Percentiles rank a stretch among this genome's conserved stretches.
Conservation (phyloP, 2,113 vertebrate genomes). For the Pagrus major region DNA sequence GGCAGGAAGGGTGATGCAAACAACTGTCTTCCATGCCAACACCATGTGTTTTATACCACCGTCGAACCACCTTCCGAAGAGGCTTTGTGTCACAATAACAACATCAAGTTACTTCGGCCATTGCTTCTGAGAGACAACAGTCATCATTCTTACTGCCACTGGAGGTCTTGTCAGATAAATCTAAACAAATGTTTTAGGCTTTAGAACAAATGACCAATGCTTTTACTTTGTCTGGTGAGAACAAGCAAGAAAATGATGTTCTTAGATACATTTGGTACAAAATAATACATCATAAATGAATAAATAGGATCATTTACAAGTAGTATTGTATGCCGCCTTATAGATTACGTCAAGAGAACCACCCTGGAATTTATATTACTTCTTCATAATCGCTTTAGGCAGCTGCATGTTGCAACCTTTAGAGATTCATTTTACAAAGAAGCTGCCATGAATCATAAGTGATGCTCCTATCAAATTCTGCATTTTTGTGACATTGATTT, state of each 20-base stretch:
- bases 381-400: not conserved
- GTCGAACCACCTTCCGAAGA: too few species aligned
- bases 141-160: too few species aligned
- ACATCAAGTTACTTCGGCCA: not conserved
- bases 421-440: not conserved
- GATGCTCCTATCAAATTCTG: not conserved
- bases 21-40: not conserved
- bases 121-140: not conserved
- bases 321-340: not conserved
- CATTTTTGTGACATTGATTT: not conserved
- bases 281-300: not conserved
- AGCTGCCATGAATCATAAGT: slow-evolving; percentile 13
- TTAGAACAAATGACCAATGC: not conserved
- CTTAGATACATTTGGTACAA: not conserved
- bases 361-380: not conserved
- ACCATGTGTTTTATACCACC: too few species aligned
- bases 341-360: not conserved
- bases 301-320: not conserved
- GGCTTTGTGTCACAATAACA: not conserved
- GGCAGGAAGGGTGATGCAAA: not conserved
- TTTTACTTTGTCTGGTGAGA: not conserved
- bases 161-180: not conserved
- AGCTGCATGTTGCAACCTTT: not conserved
- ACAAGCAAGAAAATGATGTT: not conserved
- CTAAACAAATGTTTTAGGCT: too few species aligned